Percentiles rank a stretch among this genome's conserved stretches.
phyloP scores from a whole-genome alignment of 1,140 invertebrate genomes.

The Zaprionus lachaisei region DNA sequence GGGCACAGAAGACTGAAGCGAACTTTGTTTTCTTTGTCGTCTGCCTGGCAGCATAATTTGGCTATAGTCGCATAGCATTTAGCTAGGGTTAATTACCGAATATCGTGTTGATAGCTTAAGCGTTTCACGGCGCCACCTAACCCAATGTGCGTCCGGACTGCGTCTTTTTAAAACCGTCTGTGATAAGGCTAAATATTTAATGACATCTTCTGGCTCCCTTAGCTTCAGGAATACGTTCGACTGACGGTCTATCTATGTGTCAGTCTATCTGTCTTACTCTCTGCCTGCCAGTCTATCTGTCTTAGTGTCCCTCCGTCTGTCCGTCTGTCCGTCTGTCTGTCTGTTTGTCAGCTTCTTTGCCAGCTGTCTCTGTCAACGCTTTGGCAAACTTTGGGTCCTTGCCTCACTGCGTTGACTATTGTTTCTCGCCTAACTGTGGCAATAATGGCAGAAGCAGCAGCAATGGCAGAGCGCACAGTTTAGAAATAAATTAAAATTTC shows the following conservation, averaged over 20 bases:
- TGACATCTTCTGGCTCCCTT: constrained; percentile 39
- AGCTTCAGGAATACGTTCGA: not conserved
- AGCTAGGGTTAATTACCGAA: constrained; percentile 78
- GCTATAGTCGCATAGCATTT: constrained; percentile 70
- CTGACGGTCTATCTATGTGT: constrained; percentile 9
- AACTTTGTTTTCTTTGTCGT: constrained; percentile 11
- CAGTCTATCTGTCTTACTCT: constrained; percentile 19
- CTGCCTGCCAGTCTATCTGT: constrained; percentile 6
- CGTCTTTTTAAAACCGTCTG: constrained; percentile 59
- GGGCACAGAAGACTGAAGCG: not conserved
- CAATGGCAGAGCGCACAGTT: constrained; percentile 59
- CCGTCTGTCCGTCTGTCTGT: constrained; percentile 12
- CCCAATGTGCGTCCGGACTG: constrained; percentile 50
- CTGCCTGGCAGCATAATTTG: constrained; percentile 62
- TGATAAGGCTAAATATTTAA: constrained; percentile 81
- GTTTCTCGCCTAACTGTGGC: constrained; percentile 44
- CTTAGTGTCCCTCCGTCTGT: not conserved
- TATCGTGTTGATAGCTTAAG: constrained; percentile 81
- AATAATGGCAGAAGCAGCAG: constrained; percentile 28
- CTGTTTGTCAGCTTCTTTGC: constrained; percentile 27
- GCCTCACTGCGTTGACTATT: constrained; percentile 32
- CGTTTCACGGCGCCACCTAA: constrained; percentile 71
- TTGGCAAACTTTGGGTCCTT: constrained; percentile 55
- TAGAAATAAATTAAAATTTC: constrained; percentile 83
- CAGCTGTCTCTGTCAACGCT: constrained; percentile 50